A percentile compares a stretch with the other conserved stretches of the same genome.
phyloP scores from a whole-genome alignment of 1,140 invertebrate genomes.

The Protaetia brevitarsis region DNA sequence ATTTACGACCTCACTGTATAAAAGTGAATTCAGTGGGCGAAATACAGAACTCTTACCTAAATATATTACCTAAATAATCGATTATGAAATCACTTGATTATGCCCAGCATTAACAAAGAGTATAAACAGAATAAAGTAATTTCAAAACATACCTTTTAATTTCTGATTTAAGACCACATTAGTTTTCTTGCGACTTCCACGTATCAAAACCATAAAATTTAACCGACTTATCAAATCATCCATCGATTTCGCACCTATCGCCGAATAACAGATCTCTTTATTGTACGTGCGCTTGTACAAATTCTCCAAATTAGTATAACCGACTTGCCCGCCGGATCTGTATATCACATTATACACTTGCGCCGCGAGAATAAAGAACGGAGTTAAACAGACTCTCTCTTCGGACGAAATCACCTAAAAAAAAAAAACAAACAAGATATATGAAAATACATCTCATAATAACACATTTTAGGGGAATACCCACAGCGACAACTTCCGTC shows the following conservation, averaged over 20 bases:
- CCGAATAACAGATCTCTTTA: slow-evolving; percentile 34
- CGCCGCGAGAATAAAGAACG: slow-evolving; percentile 40
- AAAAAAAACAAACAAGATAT: background rate
- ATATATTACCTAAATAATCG: too few species aligned
- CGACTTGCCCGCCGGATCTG: slow-evolving; percentile 36
- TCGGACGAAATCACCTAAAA: background rate
- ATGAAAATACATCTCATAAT: background rate
- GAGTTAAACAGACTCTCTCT: slow-evolving; percentile 35
- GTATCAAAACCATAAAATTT: slow-evolving; percentile 40
- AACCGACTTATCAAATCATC: slow-evolving; percentile 40
- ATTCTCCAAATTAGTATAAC: slow-evolving; percentile 36
- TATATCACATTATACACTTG: slow-evolving; percentile 43
- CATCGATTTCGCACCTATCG: slow-evolving; percentile 35
- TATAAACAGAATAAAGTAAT: background rate
- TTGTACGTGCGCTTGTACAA: slow-evolving; percentile 36
- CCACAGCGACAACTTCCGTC: slow-evolving; percentile 39
- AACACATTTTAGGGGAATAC: too few species aligned
- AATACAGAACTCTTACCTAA: too few species aligned
- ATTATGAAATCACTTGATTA: too few species aligned
- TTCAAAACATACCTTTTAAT: slow-evolving; percentile 35
- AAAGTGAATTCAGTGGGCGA: too few species aligned
- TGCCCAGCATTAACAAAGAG: too few species aligned
- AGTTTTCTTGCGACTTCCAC: slow-evolving; percentile 34
- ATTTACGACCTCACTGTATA: too few species aligned
- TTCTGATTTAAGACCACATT: slow-evolving; percentile 40